A percentile compares a stretch with the other conserved stretches of the same genome.
phyloP scores from a whole-genome alignment of 2,113 vertebrate species.

The Cochlearius cochlearius region DNA sequence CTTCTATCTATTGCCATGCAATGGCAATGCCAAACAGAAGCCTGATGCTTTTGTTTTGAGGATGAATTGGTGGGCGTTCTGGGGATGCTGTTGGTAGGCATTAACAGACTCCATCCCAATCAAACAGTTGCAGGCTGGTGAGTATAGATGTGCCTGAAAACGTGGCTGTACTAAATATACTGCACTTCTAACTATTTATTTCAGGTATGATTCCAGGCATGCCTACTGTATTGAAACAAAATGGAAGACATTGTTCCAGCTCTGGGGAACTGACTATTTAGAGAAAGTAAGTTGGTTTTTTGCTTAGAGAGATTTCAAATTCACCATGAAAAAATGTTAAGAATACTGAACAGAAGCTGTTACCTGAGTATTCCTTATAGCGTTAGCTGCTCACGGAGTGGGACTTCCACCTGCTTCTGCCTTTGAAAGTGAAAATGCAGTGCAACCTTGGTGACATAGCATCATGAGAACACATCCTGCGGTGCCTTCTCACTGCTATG shows the following conservation, averaged over 20 bases:
- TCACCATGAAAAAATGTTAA: not conserved
- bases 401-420: not conserved
- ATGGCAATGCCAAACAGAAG: not conserved
- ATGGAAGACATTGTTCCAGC: not conserved
- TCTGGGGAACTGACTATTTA: not conserved
- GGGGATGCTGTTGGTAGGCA: not conserved
- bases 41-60: not conserved
- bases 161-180: not conserved
- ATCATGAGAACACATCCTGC: not conserved
- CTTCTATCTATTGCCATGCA: not conserved
- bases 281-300: not conserved
- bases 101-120: not conserved
- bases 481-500: not conserved
- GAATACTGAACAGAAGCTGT: not conserved
- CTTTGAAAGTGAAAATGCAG: constrained; percentile 18
- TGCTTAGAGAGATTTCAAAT: not conserved
- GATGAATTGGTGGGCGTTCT: not conserved
- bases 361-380: not conserved
- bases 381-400: not conserved
- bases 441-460: not conserved
- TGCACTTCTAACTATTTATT: not conserved
- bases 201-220: not conserved
- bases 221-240: not conserved
- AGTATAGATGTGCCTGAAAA: not conserved
- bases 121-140: not conserved